Base-by-base conservation (phyloP, 2,797 vertebrate genomes). In the Nyctalus aviator region DNA sequence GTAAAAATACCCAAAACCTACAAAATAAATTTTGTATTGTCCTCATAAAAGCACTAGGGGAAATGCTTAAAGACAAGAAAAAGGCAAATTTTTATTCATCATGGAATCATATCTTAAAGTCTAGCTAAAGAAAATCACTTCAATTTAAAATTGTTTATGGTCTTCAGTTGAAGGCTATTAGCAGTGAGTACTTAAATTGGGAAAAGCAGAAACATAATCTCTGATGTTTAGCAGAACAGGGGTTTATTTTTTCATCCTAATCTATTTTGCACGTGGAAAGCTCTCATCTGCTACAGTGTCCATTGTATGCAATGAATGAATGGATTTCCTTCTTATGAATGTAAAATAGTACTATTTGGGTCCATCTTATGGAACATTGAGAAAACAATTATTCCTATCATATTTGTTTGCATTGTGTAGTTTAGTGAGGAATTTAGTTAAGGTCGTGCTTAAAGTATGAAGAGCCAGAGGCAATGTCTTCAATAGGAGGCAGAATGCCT, bases 151-250 rank as follows among this genome's bases (percentile, higher is more conserved):
- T 90, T 73, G 55, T 68, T 77, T 41, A 41, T 59, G 6, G 41
- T 48, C 44, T 88, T 46, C 59, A 69, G 9, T 55, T 73, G 44
- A 91, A 92, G 37, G 25, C 18, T 83, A 14, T 92, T 82, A 93
- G 30, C 64, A 88, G 46, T 77, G 86, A 93, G 13, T 6, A 91
- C 14, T 79, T 96, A 20, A 48, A 41, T 81, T 53, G 59, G 15
- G 68, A 90, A 89, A 93, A 87, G 48, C 44, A 89, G 76, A 73
- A 84, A 66, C 69, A 59, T 66, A 91, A 75, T 66, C 79, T 69
- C 32, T 79, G n/a, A 37, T 41, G 76, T 82, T 76, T 8, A 72
- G 73, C 21, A 66, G 46, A 79, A 96, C 32, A 44, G 0, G 0
- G 1, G 30, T 13, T 50, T 84, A 23, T 77, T 89, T 90, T 1